These are phyloP conservation scores for Drosophila quasianomalipes DNA, from an alignment of 2,888 invertebrate genomes.

Conservation along the genomic window DNA sequence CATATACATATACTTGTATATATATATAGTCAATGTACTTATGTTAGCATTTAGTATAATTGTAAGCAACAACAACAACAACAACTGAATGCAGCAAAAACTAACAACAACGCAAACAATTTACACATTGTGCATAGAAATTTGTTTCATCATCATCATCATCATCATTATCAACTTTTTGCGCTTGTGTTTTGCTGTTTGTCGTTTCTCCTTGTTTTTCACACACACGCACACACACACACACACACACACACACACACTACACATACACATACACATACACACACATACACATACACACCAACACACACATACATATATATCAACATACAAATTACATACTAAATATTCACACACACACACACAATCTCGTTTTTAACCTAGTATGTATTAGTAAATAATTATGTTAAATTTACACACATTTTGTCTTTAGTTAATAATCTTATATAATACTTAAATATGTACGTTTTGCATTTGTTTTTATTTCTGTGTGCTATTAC, in stretches of 20 bases:
- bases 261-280: neutral
- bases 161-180: neutral
- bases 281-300: conserved; percentile 2
- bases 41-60: conserved; percentile 50
- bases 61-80: conserved; percentile 21
- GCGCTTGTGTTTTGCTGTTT: conserved; percentile 50
- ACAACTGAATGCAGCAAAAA: conserved; percentile 36
- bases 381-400: conserved; percentile 45
- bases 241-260: neutral
- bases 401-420: conserved; percentile 26
- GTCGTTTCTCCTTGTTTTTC: conserved; percentile 39
- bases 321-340: neutral
- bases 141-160: conserved; percentile 11
- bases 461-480: conserved; percentile 30
- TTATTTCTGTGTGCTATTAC: conserved; percentile 31
- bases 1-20: conserved; percentile 22
- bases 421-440: conserved; percentile 37
- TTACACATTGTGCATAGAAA: conserved; percentile 19
- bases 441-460: conserved; percentile 9
- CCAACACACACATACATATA: conserved; percentile 1
- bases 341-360: conserved; percentile 7
- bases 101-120: conserved; percentile 22
- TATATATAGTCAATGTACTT: conserved; percentile 34
- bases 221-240: conserved; percentile 13
- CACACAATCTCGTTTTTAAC: conserved; percentile 30